phyloP scores from a whole-genome alignment of 2,113 vertebrate species.

The Apeltes quadracus region DNA sequence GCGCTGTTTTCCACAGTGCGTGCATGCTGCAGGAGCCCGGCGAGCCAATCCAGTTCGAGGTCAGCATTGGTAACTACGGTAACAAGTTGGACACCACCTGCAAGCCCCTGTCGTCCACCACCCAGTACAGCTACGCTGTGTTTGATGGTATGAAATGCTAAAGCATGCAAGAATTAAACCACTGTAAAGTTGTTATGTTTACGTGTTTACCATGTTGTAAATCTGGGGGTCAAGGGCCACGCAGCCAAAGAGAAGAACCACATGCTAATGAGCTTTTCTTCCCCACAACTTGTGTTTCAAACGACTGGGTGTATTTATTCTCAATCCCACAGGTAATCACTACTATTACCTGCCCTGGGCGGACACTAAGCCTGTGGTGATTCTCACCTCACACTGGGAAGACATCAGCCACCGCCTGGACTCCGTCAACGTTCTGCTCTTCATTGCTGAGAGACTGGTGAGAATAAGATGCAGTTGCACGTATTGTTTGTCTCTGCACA shows the following conservation, averaged over 20 bases:
- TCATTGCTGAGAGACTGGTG: constrained; percentile 87
- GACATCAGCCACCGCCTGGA: constrained; percentile 93
- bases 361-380: constrained; percentile 92
- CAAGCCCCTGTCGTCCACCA: constrained; percentile 94
- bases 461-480: constrained; percentile 49
- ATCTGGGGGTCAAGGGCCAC: not conserved
- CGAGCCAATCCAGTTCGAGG: constrained; percentile 96
- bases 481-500: not conserved
- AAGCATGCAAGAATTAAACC: not conserved
- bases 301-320: constrained; percentile 25
- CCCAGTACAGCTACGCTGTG: constrained; percentile 90
- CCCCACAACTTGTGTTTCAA: constrained; percentile 21
- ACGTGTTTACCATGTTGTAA: not conserved
- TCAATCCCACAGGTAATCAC: constrained; percentile 85
- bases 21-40: constrained; percentile 93
- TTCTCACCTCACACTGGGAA: constrained; percentile 94
- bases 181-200: not conserved
- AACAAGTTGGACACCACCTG: constrained; percentile 97
- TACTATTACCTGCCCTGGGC: constrained; percentile 98
- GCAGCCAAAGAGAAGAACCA: not conserved
- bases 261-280: not conserved
- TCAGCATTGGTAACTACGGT: constrained; percentile 98
- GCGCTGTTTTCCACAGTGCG: constrained; percentile 93
- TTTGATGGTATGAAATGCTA: constrained; percentile 87
- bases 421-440: constrained; percentile 86